Conservation (phyloP, 1,140 invertebrate genomes). For the Trichoplusia ni region DNA sequence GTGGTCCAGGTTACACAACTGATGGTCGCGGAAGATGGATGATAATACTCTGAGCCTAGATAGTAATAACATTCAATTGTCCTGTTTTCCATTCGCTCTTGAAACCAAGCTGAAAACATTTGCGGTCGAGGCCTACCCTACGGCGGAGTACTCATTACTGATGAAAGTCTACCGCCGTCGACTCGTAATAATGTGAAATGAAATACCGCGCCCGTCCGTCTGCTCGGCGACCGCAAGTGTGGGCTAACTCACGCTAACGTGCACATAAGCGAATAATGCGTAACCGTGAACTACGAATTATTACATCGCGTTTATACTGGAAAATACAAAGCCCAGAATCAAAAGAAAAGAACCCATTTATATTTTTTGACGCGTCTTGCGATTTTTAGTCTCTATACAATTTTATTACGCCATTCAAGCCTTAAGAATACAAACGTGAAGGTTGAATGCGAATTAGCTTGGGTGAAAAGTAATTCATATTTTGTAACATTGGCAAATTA, state of each 20-base stretch:
- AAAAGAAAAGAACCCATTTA: background rate
- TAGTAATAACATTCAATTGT: slow-evolving; percentile 26
- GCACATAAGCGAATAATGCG: slow-evolving; percentile 42
- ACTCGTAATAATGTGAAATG: slow-evolving; percentile 69
- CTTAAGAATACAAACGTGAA: background rate
- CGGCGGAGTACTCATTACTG: slow-evolving; percentile 58
- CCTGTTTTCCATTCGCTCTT: slow-evolving; percentile 32
- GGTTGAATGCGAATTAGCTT: too few species aligned
- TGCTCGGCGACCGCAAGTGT: slow-evolving; percentile 55
- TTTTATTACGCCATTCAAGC: background rate
- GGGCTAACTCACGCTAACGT: slow-evolving; percentile 46
- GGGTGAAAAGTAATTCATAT: too few species aligned
- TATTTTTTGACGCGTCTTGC: background rate
- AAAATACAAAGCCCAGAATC: slow-evolving; percentile 3
- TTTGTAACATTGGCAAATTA: too few species aligned
- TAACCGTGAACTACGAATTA: slow-evolving; percentile 56
- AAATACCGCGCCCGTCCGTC: slow-evolving; percentile 59
- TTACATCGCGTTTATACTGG: slow-evolving; percentile 20
- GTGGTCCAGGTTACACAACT: slow-evolving; percentile 6
- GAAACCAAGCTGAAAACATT: slow-evolving; percentile 53
- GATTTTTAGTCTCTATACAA: background rate
- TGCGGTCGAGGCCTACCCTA: slow-evolving; percentile 53
- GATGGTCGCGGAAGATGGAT: background rate
- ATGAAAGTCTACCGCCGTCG: slow-evolving; percentile 58
- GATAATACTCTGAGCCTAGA: slow-evolving; percentile 17